Evolutionary conservation across 2,113 vertebrate species (phyloP).

Genomic region (Todiramphus chloris): DNA sequence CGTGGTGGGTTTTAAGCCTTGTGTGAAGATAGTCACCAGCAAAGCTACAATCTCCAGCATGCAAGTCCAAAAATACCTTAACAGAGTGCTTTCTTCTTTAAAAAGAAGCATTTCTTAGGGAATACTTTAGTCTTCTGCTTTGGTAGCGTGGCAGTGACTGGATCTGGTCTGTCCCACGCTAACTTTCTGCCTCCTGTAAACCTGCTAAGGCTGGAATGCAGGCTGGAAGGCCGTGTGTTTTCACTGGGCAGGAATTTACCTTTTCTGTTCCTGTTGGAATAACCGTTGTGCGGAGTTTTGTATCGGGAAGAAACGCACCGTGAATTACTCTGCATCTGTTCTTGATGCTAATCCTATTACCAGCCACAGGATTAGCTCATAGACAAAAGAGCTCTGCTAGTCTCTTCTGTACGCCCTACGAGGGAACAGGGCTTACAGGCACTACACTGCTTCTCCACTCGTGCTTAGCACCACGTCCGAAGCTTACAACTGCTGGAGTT

Average conservation of each 20-base stretch:
- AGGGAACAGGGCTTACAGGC: neutral
- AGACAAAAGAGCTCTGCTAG: neutral
- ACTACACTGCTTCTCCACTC: neutral
- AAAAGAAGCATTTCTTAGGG: neutral
- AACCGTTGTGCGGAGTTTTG: neutral
- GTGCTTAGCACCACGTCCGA: rapidly evolving
- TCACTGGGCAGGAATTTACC: neutral
- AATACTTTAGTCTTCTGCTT: neutral
- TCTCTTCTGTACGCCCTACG: neutral
- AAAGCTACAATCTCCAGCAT: neutral
- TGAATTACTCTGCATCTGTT: constrained; percentile 4
- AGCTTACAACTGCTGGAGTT: neutral
- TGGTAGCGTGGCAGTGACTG: neutral
- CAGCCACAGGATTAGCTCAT: constrained; percentile 6
- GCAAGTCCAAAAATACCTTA: neutral
- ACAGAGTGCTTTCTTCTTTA: neutral
- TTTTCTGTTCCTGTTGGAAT: neutral
- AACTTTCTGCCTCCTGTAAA: neutral
- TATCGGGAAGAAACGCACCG: neutral
- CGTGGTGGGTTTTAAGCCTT: neutral
- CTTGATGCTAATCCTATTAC: constrained; percentile 48
- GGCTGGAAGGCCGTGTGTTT: rapidly evolving
- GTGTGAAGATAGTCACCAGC: neutral
- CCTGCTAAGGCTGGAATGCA: neutral
- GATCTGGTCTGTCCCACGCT: neutral